Evolutionary conservation across 2,888 invertebrate species (phyloP).

Genomic region (Neria commutata): DNA sequence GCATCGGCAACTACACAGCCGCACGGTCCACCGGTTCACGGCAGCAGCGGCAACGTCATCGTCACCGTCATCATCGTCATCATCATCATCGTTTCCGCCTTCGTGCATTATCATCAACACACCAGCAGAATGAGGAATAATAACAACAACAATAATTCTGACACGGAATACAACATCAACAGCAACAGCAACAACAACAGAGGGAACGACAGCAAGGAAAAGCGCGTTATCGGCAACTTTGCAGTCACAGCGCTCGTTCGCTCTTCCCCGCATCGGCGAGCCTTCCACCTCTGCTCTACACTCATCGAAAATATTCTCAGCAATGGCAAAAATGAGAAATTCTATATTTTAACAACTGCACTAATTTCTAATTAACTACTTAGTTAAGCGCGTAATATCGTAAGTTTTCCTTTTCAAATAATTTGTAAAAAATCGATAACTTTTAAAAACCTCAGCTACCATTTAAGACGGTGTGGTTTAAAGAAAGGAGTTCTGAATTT

Average conservation of each 20-base stretch:
- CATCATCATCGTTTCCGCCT: not conserved
- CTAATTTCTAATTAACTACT: too few species aligned
- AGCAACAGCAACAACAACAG: not conserved
- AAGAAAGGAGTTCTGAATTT: too few species aligned
- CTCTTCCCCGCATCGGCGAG: not conserved
- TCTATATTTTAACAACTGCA: too few species aligned
- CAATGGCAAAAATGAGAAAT: too few species aligned
- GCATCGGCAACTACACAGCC: conserved; percentile 17
- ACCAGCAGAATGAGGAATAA: not conserved
- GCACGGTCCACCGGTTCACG: conserved; percentile 8
- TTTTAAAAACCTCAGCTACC: too few species aligned
- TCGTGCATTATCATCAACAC: conserved; percentile 1
- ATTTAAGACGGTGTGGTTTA: too few species aligned
- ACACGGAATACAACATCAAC: not conserved
- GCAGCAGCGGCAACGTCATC: conserved; percentile 16
- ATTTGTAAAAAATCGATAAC: too few species aligned
- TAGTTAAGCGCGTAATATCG: too few species aligned
- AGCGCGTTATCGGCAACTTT: conserved; percentile 22
- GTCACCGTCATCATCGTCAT: not conserved
- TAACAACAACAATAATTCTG: not conserved
- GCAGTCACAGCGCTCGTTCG: conserved; percentile 14
- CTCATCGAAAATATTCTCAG: too few species aligned
- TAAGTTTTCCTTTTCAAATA: too few species aligned
- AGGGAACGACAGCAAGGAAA: not conserved
- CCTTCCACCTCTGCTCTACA: too few species aligned